Conservation (phyloP, 2,113 vertebrate genomes). For the Odontophorus gujanensis region DNA sequence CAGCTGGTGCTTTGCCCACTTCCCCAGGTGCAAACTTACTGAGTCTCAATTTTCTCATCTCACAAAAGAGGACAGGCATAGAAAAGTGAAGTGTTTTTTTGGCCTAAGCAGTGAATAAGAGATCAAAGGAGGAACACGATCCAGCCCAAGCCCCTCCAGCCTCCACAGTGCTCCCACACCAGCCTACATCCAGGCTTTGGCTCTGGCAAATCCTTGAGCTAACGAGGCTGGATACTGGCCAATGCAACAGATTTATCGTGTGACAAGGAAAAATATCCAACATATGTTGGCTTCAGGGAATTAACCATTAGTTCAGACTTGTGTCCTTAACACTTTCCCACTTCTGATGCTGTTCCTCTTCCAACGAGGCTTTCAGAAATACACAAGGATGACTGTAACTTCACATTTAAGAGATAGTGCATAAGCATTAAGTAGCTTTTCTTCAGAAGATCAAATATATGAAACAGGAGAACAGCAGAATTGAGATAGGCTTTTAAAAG, state of each 20-base stretch:
- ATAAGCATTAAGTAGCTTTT: not conserved
- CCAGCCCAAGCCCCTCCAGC: not conserved
- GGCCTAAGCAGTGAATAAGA: not conserved
- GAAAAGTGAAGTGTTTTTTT: not conserved
- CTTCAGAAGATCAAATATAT: not conserved
- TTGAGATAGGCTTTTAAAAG: not conserved
- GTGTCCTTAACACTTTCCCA: not conserved
- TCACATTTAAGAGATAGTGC: conserved; percentile 49
- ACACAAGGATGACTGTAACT: conserved; percentile 11
- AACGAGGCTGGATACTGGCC: conserved; percentile 25
- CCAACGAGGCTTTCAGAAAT: conserved; percentile 41
- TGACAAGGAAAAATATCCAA: conserved; percentile 23
- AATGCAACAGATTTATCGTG: conserved; percentile 21
- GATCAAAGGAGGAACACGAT: not conserved
- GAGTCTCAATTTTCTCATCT: not conserved
- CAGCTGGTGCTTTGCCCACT: not conserved
- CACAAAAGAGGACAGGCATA: not conserved
- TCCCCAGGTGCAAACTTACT: not conserved
- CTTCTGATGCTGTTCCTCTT: conserved; percentile 58
- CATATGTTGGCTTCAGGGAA: conserved; percentile 30
- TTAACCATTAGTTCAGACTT: conserved; percentile 25
- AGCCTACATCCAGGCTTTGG: not conserved
- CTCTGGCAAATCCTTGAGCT: not conserved
- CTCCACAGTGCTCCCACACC: not conserved
- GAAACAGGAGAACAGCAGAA: not conserved